Percentiles rank a stretch among this genome's conserved stretches.
Conservation (phyloP, 2,113 vertebrate species). For the Apeltes quadracus region DNA sequence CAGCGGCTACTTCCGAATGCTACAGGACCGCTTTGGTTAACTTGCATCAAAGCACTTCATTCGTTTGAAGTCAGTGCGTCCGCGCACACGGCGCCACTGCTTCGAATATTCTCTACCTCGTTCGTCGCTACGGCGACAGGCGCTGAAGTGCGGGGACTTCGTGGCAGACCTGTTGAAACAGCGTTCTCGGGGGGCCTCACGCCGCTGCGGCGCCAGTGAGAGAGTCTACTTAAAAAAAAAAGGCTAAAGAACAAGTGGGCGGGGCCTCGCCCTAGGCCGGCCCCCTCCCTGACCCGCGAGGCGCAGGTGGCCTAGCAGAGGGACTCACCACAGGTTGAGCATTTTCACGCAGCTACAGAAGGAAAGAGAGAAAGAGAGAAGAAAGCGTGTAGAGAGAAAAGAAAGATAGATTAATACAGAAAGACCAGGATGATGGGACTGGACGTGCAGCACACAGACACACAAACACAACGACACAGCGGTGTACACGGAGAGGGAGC, state of each 20-base stretch:
- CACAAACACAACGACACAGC: slow-evolving; percentile 37
- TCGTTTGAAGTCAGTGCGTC: background rate
- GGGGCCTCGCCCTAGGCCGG: slow-evolving; percentile 77
- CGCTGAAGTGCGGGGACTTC: background rate
- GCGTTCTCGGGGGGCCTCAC: slow-evolving; percentile 4
- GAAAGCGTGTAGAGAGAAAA: slow-evolving; percentile 89
- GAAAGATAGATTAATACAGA: slow-evolving; percentile 91
- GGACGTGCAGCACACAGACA: slow-evolving; percentile 69
- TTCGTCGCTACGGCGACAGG: background rate
- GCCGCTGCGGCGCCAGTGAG: slow-evolving; percentile 22
- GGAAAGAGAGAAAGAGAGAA: slow-evolving; percentile 74
- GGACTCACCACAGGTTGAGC: slow-evolving; percentile 99
- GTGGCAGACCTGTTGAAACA: slow-evolving; percentile 1
- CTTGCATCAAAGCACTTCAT: background rate
- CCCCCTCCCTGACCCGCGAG: slow-evolving; percentile 89
- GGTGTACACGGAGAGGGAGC: slow-evolving; percentile 34
- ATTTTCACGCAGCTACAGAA: slow-evolving; percentile 99
- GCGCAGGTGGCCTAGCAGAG: slow-evolving; percentile 91
- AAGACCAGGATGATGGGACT: slow-evolving; percentile 85
- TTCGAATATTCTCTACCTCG: background rate
- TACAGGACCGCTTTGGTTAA: too few relatives aligned
- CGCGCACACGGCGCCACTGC: background rate
- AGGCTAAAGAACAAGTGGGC: slow-evolving; percentile 35
- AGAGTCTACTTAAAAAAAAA: slow-evolving; percentile 30
- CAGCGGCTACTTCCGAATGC: too few relatives aligned